Conservation (phyloP, 1,140 invertebrate species). For the Oryzaephilus surinamensis region DNA sequence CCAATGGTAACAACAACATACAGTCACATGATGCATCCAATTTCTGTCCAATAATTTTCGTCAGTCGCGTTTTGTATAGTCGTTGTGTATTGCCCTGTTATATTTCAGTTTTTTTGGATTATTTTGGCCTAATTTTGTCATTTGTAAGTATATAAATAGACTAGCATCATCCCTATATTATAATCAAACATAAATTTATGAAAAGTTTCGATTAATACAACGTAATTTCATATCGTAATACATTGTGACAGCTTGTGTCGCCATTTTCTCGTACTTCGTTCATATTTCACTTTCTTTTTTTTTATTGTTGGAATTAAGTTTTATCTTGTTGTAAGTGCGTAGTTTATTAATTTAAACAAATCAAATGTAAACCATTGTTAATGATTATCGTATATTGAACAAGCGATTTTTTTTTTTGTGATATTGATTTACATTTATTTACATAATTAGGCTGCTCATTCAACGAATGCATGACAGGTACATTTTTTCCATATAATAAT, state of each 20-base stretch:
- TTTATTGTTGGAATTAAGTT: neutral
- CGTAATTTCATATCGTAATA: neutral
- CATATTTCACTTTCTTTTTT: slow-evolving; percentile 1
- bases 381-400: neutral
- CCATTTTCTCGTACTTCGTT: slow-evolving; percentile 9
- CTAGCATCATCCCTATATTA: no score
- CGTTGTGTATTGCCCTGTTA: slow-evolving; percentile 17
- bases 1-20: neutral
- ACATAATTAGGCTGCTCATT: no score
- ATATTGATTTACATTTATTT: slow-evolving; percentile 1
- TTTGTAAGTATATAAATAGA: slow-evolving; percentile 11
- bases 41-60: no score
- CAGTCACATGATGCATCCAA: neutral
- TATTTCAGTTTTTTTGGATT: slow-evolving; percentile 15
- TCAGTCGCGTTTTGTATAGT: no score
- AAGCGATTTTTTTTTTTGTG: slow-evolving; percentile 1
- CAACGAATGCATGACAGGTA: no score
- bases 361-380: no score
- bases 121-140: slow-evolving; percentile 13
- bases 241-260: slow-evolving; percentile 7
- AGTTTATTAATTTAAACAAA: no score
- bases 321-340: no score
- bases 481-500: no score
- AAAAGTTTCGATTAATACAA: neutral
- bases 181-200: neutral